phyloP scores from a whole-genome alignment of 2,113 vertebrate species.

The Saguinus midas region DNA sequence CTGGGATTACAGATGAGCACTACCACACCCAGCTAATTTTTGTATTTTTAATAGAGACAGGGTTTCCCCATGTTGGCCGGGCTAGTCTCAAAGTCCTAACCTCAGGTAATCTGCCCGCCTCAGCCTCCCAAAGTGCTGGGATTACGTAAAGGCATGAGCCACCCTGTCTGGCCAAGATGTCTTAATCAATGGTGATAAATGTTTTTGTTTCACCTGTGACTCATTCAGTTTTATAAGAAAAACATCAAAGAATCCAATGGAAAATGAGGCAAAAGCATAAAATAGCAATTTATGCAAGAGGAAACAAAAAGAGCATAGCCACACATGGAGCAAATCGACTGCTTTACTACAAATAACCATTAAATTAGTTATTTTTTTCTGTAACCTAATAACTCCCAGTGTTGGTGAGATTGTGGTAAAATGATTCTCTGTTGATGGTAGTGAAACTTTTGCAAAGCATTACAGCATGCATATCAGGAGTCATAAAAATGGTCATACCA shows the following conservation, averaged over 20 bases:
- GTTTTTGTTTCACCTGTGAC: conserved; percentile 44
- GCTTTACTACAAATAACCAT: background rate
- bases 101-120: no score
- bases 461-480: background rate
- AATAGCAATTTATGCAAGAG: conserved; percentile 32
- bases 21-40: no score
- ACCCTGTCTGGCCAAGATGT: background rate
- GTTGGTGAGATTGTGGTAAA: background rate
- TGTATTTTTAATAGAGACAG: no score
- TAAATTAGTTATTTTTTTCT: background rate
- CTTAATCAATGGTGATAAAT: background rate
- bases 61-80: no score
- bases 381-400: background rate
- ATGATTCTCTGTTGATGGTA: background rate
- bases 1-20: no score
- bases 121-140: no score
- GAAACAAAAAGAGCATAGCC: background rate
- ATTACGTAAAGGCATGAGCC: no score
- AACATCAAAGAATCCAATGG: background rate
- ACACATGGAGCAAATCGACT: background rate
- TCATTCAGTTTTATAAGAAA: conserved; percentile 19
- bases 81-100: no score
- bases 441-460: background rate
- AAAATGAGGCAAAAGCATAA: conserved; percentile 39
- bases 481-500: background rate